Evolutionary conservation across 2,113 vertebrate species (phyloP).

Genomic region (Thalassarche chlororhynchos): DNA sequence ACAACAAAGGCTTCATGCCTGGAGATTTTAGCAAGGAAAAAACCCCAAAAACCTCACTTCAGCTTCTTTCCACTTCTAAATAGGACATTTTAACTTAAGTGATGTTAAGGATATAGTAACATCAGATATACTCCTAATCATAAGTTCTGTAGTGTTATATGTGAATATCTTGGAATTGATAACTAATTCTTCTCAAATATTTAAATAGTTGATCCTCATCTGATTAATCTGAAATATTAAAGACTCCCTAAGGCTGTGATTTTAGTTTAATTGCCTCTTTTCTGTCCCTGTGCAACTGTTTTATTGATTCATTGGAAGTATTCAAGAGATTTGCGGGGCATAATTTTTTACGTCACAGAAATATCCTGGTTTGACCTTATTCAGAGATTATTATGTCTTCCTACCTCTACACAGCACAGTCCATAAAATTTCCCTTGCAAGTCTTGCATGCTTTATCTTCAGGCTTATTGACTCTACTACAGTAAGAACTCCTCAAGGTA

Average conservation of each 20-base stretch:
- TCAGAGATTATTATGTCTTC: not conserved
- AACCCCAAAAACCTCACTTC: not conserved
- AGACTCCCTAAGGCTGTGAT: not conserved
- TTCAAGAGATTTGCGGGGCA: not conserved
- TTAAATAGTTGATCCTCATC: not conserved
- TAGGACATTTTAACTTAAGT: not conserved
- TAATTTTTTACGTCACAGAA: not conserved
- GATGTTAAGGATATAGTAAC: not conserved
- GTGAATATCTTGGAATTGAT: not conserved
- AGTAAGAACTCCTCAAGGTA: not conserved
- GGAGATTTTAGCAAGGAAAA: not conserved
- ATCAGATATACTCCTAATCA: not conserved
- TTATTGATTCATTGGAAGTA: not conserved
- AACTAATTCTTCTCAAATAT: not conserved
- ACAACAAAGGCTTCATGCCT: not conserved
- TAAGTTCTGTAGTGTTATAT: not conserved
- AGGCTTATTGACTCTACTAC: not conserved
- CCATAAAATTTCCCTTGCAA: not conserved
- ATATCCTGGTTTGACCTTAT: conserved; percentile 48
- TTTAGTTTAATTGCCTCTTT: not conserved
- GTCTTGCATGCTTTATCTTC: not conserved
- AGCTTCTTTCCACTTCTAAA: not conserved
- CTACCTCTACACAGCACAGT: not conserved
- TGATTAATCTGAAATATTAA: not conserved
- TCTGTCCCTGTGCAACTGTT: not conserved